Evolutionary conservation across 1,140 invertebrate species (phyloP), one percentile per base, ranked within the genome.

Genomic region (Drosophila burlai): DNA sequence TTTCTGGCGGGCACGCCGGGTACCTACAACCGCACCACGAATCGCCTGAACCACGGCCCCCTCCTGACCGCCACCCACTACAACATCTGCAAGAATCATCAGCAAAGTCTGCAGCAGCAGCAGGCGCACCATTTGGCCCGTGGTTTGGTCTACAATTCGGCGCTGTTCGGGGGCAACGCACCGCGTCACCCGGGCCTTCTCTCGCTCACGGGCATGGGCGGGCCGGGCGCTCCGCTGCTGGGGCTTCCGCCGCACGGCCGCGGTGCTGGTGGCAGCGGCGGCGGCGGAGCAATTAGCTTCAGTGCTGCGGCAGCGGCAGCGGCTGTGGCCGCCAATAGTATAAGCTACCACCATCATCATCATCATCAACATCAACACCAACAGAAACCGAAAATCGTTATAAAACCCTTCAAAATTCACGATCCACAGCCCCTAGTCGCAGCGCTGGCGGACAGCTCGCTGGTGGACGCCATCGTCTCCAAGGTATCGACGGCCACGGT

Each of bases 381-480:
- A 59, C 77, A 91, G 64, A 93, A 93, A 92, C 87, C 86, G 24
- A 93, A 93, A 93, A 93, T 93, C 73, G 79, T 93, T 86, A 93
- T 93, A 79, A 93, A 93, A 86, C 92, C 92, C 55, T 93, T 93
- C 86, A 93, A 93, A 92, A 90, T 93, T 91, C 83, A 93, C 80
- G 92, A 93, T 92, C 80, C 92, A 93, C 92, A 93, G 92, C 92
- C 92, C 42, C 79, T 93, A 62, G 92, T 93, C 52, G 83, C 91
- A 36, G 92, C 92, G 3, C 76, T 93, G 9, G 87, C 91, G 13
- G 92, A 93, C 71, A 93, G 92, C 65, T 82, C 83, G 3, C 77
- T 93, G 21, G 92, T 93, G 58, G 92, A 93, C 59, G 89, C 92
- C 60, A 93, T 93, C 47, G 92, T 93, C 10, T 93, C 92, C 45